Conservation (phyloP, 2,113 vertebrate species). For the Callocephalon fimbriatum region DNA sequence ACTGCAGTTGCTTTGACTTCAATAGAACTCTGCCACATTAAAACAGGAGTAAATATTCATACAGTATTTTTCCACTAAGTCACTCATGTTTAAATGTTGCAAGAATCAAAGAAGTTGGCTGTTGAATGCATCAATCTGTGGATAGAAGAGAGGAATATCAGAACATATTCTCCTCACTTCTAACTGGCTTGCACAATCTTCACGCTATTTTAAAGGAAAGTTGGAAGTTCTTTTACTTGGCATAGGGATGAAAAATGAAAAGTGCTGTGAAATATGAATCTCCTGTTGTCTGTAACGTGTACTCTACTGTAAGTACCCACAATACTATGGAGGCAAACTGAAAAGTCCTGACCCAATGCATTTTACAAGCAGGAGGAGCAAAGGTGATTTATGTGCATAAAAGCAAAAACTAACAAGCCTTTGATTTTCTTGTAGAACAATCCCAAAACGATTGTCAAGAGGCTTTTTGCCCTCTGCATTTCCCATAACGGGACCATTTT, state of each 20-base stretch:
- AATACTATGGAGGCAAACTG: not conserved
- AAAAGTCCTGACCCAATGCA: not conserved
- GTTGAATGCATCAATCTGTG: not conserved
- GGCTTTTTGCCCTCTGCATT: not conserved
- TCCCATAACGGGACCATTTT: constrained; percentile 18
- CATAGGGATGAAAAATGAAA: not conserved
- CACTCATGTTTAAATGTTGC: not conserved
- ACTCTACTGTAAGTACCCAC: not conserved
- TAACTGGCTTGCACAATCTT: not conserved
- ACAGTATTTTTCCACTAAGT: not conserved
- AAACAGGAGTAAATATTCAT: constrained; percentile 33
- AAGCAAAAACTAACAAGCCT: constrained; percentile 46
- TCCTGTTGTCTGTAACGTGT: not conserved
- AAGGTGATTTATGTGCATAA: constrained; percentile 64
- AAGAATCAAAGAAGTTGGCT: constrained; percentile 12
- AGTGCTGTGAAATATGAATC: not conserved
- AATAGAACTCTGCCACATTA: not conserved
- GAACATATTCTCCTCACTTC: not conserved
- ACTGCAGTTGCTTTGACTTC: not conserved
- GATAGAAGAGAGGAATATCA: not conserved
- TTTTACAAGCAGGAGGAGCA: constrained; percentile 30
- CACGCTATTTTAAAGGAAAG: not conserved
- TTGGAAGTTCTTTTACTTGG: not conserved
- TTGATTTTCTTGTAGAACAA: constrained; percentile 51
- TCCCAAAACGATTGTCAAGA: constrained; percentile 32